Conservation (phyloP, 2,113 vertebrate species). For the Actenoides hombroni region DNA sequence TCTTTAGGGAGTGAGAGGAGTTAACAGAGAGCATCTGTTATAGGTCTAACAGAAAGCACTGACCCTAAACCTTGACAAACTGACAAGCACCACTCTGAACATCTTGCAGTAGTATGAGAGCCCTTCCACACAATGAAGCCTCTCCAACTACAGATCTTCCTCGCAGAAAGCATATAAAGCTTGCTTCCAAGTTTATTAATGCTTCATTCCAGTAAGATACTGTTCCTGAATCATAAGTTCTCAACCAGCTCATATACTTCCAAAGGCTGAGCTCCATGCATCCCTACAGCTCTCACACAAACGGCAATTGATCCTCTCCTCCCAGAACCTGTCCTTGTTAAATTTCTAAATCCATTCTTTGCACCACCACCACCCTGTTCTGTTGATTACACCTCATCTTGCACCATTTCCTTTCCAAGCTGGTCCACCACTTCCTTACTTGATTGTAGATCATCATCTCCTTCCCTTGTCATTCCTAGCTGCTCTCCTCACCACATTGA, state of each 20-base stretch:
- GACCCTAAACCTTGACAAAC: too few species aligned
- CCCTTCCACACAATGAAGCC: neutral
- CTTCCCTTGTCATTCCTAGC: neutral
- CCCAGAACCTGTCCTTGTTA: neutral
- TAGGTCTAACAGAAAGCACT: too few species aligned
- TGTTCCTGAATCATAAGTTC: neutral
- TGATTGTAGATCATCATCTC: neutral
- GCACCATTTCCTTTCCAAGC: neutral
- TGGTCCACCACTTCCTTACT: neutral
- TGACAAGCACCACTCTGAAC: neutral
- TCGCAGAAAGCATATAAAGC: neutral
- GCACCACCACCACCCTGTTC: neutral
- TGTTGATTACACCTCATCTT: neutral
- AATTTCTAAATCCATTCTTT: neutral
- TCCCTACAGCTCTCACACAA: neutral
- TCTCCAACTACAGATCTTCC: neutral
- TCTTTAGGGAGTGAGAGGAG: too few species aligned
- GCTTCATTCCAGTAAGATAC: neutral
- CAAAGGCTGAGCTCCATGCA: neutral
- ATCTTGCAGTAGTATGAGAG: neutral
- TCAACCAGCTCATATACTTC: neutral
- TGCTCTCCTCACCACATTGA: neutral
- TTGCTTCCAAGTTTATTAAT: neutral
- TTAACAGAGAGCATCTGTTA: too few species aligned
- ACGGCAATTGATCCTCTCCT: neutral